These are phyloP conservation scores for Nemotelus nigrinus DNA, from an alignment of 2,888 invertebrate genomes.

Conservation along the genomic window DNA sequence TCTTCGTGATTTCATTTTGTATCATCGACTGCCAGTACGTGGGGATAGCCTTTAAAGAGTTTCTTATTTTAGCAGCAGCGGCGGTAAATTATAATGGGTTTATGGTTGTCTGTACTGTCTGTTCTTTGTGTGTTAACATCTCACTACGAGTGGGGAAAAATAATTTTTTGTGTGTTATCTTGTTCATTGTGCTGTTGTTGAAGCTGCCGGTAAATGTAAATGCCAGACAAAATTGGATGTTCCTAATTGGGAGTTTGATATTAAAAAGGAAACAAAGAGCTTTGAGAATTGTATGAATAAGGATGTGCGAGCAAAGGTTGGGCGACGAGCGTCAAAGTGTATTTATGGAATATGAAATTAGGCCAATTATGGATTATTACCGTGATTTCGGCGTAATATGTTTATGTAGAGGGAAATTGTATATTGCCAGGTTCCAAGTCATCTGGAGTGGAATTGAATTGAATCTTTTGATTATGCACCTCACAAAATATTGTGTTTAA, in stretches of 20 bases:
- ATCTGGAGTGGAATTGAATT: no score
- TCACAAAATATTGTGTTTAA: no score
- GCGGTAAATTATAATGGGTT: slow-evolving; percentile 28
- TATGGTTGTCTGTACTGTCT: no score
- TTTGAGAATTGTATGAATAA: background rate
- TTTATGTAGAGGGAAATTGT: no score
- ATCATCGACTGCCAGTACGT: no score
- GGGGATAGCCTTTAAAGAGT: background rate
- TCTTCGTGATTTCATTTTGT: background rate
- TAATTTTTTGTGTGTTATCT: background rate
- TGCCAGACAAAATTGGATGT: background rate
- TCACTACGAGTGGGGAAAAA: background rate
- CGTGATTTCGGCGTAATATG: no score
- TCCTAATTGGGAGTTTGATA: background rate
- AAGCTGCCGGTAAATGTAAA: background rate
- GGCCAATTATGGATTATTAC: no score
- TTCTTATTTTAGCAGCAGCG: slow-evolving; percentile 25
- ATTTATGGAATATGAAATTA: no score
- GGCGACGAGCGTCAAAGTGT: background rate
- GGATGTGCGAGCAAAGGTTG: background rate
- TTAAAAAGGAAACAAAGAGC: background rate
- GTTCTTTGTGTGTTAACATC: no score
- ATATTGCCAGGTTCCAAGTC: no score
- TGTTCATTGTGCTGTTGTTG: background rate
- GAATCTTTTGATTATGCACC: no score